These are phyloP conservation scores for Pachyuromys duprasi DNA, from an alignment of 2,797 vertebrate genomes.

Conservation along the genomic window DNA sequence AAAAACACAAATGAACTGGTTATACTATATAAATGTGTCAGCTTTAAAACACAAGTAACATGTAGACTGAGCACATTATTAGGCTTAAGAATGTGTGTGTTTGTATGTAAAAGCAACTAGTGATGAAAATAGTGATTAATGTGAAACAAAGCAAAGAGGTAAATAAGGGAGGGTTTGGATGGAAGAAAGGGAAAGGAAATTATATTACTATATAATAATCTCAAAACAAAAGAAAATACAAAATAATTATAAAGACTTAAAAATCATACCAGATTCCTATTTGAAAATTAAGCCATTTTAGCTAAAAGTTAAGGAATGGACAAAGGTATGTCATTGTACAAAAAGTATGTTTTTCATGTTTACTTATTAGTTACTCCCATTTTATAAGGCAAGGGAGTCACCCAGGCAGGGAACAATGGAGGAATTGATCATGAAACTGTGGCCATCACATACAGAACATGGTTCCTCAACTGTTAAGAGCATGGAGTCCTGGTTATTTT, in stretches of 20 bases:
- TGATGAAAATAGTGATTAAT: neutral
- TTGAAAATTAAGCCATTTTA: neutral
- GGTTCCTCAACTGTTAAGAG: neutral
- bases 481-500: neutral
- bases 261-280: neutral
- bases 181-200: neutral
- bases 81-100: too few relatives aligned
- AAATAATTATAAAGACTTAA: neutral
- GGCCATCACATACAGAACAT: neutral
- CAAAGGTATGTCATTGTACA: neutral
- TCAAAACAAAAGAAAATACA: neutral
- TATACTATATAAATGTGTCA: neutral
- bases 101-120: neutral
- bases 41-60: neutral
- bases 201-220: neutral
- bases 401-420: neutral
- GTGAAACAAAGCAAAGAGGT: neutral
- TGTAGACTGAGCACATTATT: neutral
- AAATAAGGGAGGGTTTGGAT: neutral
- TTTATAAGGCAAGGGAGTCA: neutral
- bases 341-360: neutral
- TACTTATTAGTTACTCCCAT: neutral
- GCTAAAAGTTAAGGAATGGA: neutral
- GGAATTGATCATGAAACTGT: neutral
- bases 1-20: neutral